Base-by-base conservation (phyloP, 1,140 invertebrate genomes). In the Pteromalus puparum region DNA sequence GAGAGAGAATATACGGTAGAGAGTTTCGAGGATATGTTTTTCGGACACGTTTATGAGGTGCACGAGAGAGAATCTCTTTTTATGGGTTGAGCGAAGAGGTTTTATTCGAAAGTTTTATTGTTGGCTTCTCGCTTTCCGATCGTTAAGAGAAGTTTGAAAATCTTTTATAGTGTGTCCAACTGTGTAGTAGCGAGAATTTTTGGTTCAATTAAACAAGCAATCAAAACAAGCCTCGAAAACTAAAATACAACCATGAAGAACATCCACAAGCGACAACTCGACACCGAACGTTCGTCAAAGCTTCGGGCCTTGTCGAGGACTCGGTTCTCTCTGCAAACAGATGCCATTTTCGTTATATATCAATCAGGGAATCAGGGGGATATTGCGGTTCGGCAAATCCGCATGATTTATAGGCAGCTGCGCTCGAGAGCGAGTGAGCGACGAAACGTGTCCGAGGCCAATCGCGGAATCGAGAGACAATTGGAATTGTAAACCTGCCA, bases 331-430 rank as follows among this genome's bases (percentile, higher is more conserved):
- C 10, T 15, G 28, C 81, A 82, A 82, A 82, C 81, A 78, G 34
- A 53, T 61, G 82, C 24, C 68, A 72, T 67, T 80, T 84, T 84
- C 83, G 77, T 85, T 75, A 81, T 85, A 81, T 75, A 85, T 85
- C 83, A 85, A 85, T 85, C 78, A 76, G 38, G 68, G 73, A 85
- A 85, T 85, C 78, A 81, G 38, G 68, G 68, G 73, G 61, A 85
- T 85, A 79, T 76, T 85, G 83, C 73, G 78, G 83, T 81, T 75
- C 76, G 78, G 77, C 61, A 81, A 85, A 85, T 85, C 72, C 78
- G 21, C 68, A 24, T 85, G 78, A 81, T 85, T 85, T 85, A 81
- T 70, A 26, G 73, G 28, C 78, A 18, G 67, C 67, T 15, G 48
- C 30, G 24, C 67, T 53, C 34, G 24, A 6, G 24, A 24, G 46